Base-by-base conservation (phyloP, 23 tunicate genomes). In the Styela plicata region DNA sequence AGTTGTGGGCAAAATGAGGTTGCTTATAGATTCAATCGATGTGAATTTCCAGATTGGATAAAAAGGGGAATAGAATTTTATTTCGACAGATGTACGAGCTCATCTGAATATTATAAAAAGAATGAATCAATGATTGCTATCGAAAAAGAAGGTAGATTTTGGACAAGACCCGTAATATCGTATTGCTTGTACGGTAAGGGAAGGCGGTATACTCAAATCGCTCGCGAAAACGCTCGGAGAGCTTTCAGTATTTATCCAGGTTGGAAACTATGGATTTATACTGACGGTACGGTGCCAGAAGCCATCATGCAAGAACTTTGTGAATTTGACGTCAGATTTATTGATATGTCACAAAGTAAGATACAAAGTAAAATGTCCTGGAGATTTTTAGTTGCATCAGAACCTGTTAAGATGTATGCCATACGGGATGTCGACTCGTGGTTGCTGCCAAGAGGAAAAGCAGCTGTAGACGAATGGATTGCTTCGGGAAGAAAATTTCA, bases 11-110 rank as follows among this genome's bases (percentile, higher is more conserved):
- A 71, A 30, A 71, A 71, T 36, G 77, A 71, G 17, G 77, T 71
- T 7, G 36, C 77, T 3, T 71, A 71, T 32, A 34, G 77, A 32
- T 71, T 71, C 17, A 5, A 32, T 27, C 13, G 26, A 19, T 71
- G 77, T 32, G 34, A 71, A 71, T 71, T 71, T 3, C 77, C 77
- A 16, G 32, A 34, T 17, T 71, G 77, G 77, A 71, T 71, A 13
- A 33, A 34, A 71, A 32, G 29, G 18, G 77, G 77, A 22, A 71
- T 71, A 33, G 36, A 71, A 71, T 71, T 71, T 30, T 71, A 71
- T 71, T 71, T 71, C 36, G 77, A 71, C 35, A 33, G 32, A 3
- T 71, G 77, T 17, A 71, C 77, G 13, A 71, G 17, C 17, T 36
- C 77, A 34, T 16, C 32, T 21, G 77, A 71, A 17, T 13, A 21